Evolutionary conservation across 1,140 invertebrate species (phyloP), one percentile per base, ranked within the genome.

Genomic region (Caenorhabditis latens): DNA sequence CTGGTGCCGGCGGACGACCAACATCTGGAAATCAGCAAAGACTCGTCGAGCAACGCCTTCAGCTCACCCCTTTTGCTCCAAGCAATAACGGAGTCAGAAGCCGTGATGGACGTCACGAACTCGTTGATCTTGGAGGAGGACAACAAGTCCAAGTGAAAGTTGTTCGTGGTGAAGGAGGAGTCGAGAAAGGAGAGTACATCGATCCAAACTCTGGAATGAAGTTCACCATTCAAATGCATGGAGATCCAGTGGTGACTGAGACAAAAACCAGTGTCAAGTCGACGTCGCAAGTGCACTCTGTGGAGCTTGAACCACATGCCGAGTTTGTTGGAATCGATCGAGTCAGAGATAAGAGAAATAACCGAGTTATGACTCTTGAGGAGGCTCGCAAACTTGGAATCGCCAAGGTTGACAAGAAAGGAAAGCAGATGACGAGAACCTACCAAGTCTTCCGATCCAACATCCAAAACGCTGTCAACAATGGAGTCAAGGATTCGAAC

Each of bases 1-100:
- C 92, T 96, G 16, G 94, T 90, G 94, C 95, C 85, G 94, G 32
- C n/a, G 57, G 48, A 14, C 42, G 79, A 32, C 83, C 83, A 58
- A 61, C 86, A 50, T 50, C 55, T 0, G 71, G 71, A 79, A 61
- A 61, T 6, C 43, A 71, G 16, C 87, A 83, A 32, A 40, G 90
- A 19, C 82, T 92, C 58, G 89, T 91, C n/a, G 91, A 91, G 83
- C 90, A 90, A 57, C 91, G 89, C 50, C 89, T 91, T 40, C 90
- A 91, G 75, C 88, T 92, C 21, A 91, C 91, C 16, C 91, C 91
- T 4, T 92, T 89, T 87, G 67, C 71, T n/a, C 75, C 86, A 46
- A 58, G 42, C 46, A 43, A 75, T 8, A 14, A 9, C 9, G 42
- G 32, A 40, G 32, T 11, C 8, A 55, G 61, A 46, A 67, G 58